Evolutionary conservation across 2,797 vertebrate genomes (phyloP).

Genomic region (Aphelocoma californica): DNA sequence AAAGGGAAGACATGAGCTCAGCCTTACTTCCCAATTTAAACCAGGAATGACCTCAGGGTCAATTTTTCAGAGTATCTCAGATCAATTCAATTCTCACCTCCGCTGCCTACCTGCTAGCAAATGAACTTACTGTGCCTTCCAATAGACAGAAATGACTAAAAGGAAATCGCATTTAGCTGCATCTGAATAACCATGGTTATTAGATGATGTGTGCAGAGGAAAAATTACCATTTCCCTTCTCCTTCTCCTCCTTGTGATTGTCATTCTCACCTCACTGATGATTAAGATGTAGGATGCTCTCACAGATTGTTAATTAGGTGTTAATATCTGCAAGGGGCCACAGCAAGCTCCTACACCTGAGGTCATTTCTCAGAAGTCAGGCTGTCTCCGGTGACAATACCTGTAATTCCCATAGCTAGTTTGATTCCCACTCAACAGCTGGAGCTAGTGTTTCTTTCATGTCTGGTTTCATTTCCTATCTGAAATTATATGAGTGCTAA

Average conservation of each 20-base stretch:
- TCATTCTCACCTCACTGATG: constrained; percentile 50
- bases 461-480: constrained; percentile 53
- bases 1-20: constrained; percentile 56
- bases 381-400: constrained; percentile 54
- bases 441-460: constrained; percentile 40
- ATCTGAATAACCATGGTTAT: constrained; percentile 56
- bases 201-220: constrained; percentile 17
- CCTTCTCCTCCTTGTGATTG: constrained; percentile 52
- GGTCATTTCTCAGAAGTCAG: constrained; percentile 51
- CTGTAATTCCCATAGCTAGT: constrained; percentile 60
- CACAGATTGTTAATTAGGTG: constrained; percentile 67
- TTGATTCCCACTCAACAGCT: constrained; percentile 55
- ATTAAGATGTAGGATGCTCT: constrained; percentile 57
- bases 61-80: constrained; percentile 67
- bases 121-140: constrained; percentile 63
- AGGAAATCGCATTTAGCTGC: constrained; percentile 52
- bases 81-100: constrained; percentile 75
- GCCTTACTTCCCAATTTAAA: constrained; percentile 66
- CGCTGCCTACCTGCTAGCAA: constrained; percentile 65
- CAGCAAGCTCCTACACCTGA: constrained; percentile 62
- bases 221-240: constrained; percentile 35
- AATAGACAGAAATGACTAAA: constrained; percentile 49
- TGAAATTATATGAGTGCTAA: constrained; percentile 54
- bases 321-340: constrained; percentile 68
- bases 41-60: constrained; percentile 58